Evolutionary conservation across 30 jellyfish, hydroid and myxozoan genomes (phyloP), one percentile per base, ranked within the genome.

Genomic region (Rhopilema esculentum): DNA sequence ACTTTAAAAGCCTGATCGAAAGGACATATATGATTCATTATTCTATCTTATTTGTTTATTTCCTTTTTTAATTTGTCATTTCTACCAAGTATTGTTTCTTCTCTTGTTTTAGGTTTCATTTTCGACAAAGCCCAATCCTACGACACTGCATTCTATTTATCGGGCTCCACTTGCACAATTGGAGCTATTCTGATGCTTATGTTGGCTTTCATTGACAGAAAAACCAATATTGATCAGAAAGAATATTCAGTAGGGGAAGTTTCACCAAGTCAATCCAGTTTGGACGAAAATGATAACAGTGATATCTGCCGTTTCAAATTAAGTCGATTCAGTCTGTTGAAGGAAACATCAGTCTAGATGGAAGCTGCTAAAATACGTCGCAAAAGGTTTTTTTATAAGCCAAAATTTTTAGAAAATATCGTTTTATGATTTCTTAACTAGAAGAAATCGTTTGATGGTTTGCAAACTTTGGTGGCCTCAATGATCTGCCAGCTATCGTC

Each of bases 141-240:
- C 80, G 74, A 72, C 26, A 72, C 63, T 16, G 91, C 97, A 26
- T 88, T 88, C 51, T 69, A 26, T 77, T 51, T 73, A 6, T 89
- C 97, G 62, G 97, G 97, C 40, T 69, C 84, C 16, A 66, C 84
- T 1, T 52, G 91, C 61, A 31, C 30, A 49, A 31, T 62, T 21
- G 97, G 97, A 0, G 92, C 91, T 20, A 29, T 79, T 4, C 27
- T 88, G 40, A 88, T 88, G 97, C 57, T 70, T 21, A 8, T 66
- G 25, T 73, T 87, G 26, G 67, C 87, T 8, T 0, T 77, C 16
- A 28, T 69, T 4, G 91, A 71, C 26, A 48, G 50, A 57, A 25
- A 27, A 22, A 49, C 27, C 25, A 49, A 2, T 12, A 6, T 12
- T 40, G 57, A 2, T 6, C 9, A 40, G 57, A 12, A 12, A 6